Conservation (phyloP, 2,888 invertebrate species). For the Carcina quercana region DNA sequence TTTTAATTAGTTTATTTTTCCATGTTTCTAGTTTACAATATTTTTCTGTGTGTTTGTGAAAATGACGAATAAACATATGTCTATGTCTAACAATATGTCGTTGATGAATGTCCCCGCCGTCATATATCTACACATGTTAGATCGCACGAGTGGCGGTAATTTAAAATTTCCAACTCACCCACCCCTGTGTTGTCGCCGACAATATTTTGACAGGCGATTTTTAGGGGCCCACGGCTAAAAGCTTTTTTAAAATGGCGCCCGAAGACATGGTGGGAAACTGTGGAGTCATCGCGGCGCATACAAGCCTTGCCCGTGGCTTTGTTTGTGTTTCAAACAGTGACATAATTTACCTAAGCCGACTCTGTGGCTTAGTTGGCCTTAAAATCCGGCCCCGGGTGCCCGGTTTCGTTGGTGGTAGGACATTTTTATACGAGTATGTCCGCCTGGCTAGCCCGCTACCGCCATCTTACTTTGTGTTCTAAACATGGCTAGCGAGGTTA, state of each 20-base stretch:
- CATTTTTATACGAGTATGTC: not conserved
- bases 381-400: no score
- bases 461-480: not conserved
- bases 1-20: no score
- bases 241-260: conserved; percentile 27
- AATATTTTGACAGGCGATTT: conserved; percentile 30
- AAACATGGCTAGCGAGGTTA: no score
- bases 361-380: not conserved
- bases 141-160: no score
- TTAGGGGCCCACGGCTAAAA: conserved; percentile 31
- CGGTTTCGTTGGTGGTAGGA: not conserved
- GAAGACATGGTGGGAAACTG: conserved; percentile 3
- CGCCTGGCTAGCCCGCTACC: not conserved
- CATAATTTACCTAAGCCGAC: no score
- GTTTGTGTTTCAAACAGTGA: no score
- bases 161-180: conserved; percentile 31
- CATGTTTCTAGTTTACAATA: no score
- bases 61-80: no score
- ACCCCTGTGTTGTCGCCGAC: conserved; percentile 27
- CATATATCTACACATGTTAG: no score
- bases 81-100: no score
- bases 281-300: conserved; percentile 1
- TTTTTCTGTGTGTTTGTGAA: no score
- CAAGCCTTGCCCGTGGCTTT: not conserved
- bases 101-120: no score